Conservation (phyloP, 2,888 invertebrate species). For the Cancer borealis region DNA sequence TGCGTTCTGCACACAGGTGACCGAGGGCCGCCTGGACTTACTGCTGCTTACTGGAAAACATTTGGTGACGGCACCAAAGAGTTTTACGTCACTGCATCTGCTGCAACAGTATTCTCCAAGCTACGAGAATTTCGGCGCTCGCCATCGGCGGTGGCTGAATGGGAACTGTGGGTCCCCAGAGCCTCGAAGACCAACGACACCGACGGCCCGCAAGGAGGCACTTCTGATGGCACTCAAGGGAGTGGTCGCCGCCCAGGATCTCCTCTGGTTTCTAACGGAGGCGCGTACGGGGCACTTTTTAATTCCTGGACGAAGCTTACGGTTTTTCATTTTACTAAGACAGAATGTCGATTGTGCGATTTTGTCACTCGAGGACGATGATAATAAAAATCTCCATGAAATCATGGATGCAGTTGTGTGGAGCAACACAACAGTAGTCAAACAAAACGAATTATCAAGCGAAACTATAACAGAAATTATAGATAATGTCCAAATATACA, state of each 20-base stretch:
- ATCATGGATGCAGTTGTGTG: not conserved
- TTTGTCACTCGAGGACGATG: not conserved
- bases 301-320: not conserved
- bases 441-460: not conserved
- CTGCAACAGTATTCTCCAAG: not conserved
- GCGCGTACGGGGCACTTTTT: not conserved
- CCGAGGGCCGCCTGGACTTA: constrained; percentile 26
- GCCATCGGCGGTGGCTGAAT: not conserved
- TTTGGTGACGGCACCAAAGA: constrained; percentile 48
- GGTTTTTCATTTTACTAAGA: not conserved
- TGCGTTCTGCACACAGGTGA: constrained; percentile 14
- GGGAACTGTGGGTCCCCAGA: not conserved
- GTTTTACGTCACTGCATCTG: constrained; percentile 33
- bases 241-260: constrained; percentile 46
- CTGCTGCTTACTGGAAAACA: constrained; percentile 29
- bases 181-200: not conserved
- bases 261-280: not conserved
- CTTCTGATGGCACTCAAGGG: constrained; percentile 28
- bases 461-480: not conserved
- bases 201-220: not conserved
- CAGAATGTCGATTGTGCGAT: not conserved
- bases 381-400: not conserved
- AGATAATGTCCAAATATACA: not conserved
- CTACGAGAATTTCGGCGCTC: not conserved
- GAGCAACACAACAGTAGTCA: not conserved